These are phyloP conservation scores for Meandrusa payeni DNA, from an alignment of 2,888 invertebrate species.

Conservation along the genomic window DNA sequence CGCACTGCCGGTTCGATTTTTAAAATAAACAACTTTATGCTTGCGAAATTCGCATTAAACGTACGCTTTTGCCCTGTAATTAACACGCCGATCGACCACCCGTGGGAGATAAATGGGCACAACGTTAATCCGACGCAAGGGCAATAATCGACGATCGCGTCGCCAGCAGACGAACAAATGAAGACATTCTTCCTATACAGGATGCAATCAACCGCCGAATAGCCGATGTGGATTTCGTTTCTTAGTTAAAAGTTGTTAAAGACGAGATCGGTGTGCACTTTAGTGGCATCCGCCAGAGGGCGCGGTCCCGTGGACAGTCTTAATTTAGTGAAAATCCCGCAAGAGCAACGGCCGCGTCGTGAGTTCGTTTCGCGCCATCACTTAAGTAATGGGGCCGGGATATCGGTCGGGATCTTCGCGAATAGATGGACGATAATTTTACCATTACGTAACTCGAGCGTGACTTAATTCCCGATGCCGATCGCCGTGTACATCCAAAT, in stretches of 20 bases:
- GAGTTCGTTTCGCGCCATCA: constrained; percentile 58
- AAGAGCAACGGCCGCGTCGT: constrained; percentile 50
- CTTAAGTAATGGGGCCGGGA: constrained; percentile 54
- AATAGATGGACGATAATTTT: constrained; percentile 27
- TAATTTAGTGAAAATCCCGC: constrained; percentile 53
- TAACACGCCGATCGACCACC: constrained; percentile 70
- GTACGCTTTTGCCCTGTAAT: constrained; percentile 57
- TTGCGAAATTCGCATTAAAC: constrained; percentile 21
- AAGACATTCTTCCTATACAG: constrained; percentile 49
- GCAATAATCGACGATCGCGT: constrained; percentile 55
- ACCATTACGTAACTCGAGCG: constrained; percentile 22
- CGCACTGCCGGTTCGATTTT: constrained; percentile 61
- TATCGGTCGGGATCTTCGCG: constrained; percentile 37
- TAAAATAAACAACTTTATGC: constrained; percentile 67
- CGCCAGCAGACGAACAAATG: constrained; percentile 53
- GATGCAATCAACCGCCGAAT: neutral
- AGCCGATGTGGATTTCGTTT: constrained; percentile 5
- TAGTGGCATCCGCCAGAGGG: constrained; percentile 8
- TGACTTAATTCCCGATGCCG: constrained; percentile 13
- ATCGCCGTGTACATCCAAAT: constrained; percentile 9
- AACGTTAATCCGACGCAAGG: constrained; percentile 59
- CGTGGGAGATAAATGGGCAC: constrained; percentile 63
- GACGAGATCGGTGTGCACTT: constrained; percentile 4
- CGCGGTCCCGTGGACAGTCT: constrained; percentile 31
- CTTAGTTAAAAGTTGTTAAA: constrained; percentile 14